phyloP scores from a whole-genome alignment of 1,140 invertebrate species.

The Centruroides sculpturatus region DNA sequence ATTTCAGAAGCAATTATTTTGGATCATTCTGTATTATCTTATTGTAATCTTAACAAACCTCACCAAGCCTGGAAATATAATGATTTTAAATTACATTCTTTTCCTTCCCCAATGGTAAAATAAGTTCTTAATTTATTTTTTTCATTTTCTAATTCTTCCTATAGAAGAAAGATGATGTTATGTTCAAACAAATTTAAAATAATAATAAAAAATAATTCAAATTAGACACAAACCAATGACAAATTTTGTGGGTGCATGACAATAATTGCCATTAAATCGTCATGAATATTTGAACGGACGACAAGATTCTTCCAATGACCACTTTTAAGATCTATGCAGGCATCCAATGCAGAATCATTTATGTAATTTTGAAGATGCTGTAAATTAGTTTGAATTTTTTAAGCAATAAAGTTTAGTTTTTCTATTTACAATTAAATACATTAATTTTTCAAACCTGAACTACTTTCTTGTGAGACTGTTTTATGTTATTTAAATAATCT shows the following conservation, averaged over 20 bases:
- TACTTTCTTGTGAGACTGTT: conserved; percentile 26
- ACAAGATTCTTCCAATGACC: conserved; percentile 81
- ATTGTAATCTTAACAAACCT: conserved; percentile 17
- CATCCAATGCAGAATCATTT: conserved; percentile 6
- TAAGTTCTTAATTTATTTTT: conserved; percentile 44
- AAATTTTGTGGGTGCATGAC: conserved; percentile 45
- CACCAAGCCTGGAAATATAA: conserved; percentile 52
- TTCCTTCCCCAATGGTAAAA: conserved; percentile 42
- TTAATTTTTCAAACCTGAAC: conserved; percentile 20
- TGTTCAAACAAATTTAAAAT: too few species aligned
- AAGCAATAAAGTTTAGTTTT: too few species aligned
- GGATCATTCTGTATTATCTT: conserved; percentile 3
- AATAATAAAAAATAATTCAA: too few species aligned
- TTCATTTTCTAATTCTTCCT: conserved; percentile 43
- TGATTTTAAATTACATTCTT: conserved; percentile 49
- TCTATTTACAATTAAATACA: background rate
- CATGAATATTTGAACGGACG: conserved; percentile 45
- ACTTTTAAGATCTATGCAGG: conserved; percentile 29
- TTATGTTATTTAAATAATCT: conserved; percentile 25
- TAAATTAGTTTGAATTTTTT: background rate
- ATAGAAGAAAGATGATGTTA: background rate
- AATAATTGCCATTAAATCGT: conserved; percentile 67
- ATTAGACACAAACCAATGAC: conserved; percentile 23
- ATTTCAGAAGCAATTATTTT: too few species aligned
- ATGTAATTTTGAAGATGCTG: conserved; percentile 18